These are phyloP conservation scores for Lycaon pictus DNA, from an alignment of 2,113 vertebrate species.

Conservation along the genomic window DNA sequence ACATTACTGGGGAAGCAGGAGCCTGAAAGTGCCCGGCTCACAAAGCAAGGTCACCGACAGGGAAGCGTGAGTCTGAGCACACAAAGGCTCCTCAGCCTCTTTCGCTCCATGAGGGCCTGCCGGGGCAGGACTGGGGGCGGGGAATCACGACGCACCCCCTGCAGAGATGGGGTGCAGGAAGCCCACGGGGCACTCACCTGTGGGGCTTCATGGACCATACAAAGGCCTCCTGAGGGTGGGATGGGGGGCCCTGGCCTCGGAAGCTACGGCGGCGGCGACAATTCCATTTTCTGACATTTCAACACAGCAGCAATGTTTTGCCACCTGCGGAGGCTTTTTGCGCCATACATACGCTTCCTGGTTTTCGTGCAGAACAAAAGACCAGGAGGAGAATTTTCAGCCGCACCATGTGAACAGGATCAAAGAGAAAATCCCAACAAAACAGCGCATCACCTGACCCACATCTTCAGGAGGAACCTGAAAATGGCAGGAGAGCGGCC, in stretches of 20 bases:
- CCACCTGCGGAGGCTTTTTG: not conserved
- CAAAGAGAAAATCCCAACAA: not conserved
- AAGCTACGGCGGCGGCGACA: accelerated
- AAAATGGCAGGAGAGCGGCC: not conserved
- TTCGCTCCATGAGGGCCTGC: accelerated
- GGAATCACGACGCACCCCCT: accelerated
- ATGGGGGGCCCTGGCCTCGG: accelerated
- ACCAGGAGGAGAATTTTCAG: not conserved
- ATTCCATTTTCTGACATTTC: not conserved
- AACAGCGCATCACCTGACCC: accelerated
- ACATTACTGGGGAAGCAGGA: not conserved
- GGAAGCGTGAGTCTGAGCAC: accelerated
- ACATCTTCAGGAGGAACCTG: not conserved
- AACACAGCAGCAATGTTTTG: not conserved
- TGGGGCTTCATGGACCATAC: accelerated
- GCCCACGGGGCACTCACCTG: accelerated
- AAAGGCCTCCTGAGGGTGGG: accelerated
- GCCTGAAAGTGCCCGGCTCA: not conserved
- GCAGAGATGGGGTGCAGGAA: not conserved
- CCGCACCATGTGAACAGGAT: not conserved
- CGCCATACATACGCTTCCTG: accelerated
- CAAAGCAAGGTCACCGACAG: not conserved
- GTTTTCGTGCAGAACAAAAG: constrained; percentile 16
- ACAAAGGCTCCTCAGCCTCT: not conserved
- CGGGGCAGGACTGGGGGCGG: accelerated